A percentile compares a stretch with the other conserved stretches of the same genome.
These are phyloP conservation scores for Phainopepla nitens DNA, from an alignment of 2,113 vertebrate genomes.

Conservation along the genomic window DNA sequence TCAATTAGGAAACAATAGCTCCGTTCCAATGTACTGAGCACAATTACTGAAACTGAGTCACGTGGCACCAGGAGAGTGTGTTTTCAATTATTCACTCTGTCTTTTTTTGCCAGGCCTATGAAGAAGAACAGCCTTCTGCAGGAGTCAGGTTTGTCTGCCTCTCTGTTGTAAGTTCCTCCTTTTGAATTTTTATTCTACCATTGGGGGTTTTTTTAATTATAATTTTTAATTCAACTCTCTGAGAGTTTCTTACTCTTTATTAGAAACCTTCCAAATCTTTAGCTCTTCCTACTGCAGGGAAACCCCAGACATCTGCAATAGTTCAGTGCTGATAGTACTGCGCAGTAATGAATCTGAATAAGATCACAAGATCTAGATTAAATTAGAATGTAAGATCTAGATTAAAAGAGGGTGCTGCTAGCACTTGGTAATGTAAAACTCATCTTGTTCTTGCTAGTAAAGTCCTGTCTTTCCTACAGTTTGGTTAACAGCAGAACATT, in stretches of 20 bases:
- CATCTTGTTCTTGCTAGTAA: not conserved
- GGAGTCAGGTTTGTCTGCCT: slow-evolving; percentile 58
- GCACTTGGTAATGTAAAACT: not conserved
- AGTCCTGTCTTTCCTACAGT: not conserved
- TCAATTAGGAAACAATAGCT: slow-evolving; percentile 57
- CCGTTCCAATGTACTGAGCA: slow-evolving; percentile 53
- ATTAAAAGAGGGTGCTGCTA: not conserved
- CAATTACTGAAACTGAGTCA: slow-evolving; percentile 54
- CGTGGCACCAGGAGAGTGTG: slow-evolving; percentile 49
- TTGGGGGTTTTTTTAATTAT: not conserved
- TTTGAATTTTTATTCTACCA: slow-evolving; percentile 12
- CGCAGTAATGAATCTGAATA: not conserved
- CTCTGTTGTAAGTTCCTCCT: slow-evolving; percentile 52
- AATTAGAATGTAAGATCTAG: not conserved
- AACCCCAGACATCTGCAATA: not conserved
- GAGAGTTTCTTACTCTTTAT: not conserved
- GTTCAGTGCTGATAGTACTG: not conserved
- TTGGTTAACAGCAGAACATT: not conserved
- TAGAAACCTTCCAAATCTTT: not conserved
- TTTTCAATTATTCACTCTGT: slow-evolving; percentile 72
- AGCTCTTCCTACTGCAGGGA: not conserved
- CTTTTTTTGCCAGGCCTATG: slow-evolving; percentile 57
- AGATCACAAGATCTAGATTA: not conserved
- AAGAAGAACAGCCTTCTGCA: slow-evolving; percentile 62
- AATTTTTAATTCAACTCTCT: not conserved